phyloP scores from a whole-genome alignment of 2,888 invertebrate genomes.

The Drosophila melanosoma region DNA sequence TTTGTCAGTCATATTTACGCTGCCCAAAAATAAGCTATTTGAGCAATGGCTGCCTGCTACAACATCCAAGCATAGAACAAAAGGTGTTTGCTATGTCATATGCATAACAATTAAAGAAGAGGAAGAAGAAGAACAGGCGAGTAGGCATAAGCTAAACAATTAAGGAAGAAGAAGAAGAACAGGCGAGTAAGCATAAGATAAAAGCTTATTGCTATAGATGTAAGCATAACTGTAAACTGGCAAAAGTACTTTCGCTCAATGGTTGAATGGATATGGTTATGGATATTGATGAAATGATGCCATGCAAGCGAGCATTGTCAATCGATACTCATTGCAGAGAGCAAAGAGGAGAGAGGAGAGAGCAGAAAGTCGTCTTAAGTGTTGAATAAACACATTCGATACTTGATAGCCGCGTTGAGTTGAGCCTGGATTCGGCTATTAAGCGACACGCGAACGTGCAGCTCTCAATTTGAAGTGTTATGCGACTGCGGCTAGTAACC shows the following conservation, averaged over 20 bases:
- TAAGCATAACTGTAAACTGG: conserved; percentile 30
- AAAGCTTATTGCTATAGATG: conserved; percentile 26
- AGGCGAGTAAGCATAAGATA: conserved; percentile 6
- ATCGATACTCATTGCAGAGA: conserved; percentile 2
- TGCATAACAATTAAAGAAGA: conserved; percentile 31
- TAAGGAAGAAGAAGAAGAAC: background rate
- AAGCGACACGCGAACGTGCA: conserved; percentile 40
- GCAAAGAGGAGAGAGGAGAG: background rate
- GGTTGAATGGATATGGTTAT: background rate
- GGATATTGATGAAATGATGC: background rate
- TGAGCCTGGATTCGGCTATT: conserved; percentile 33
- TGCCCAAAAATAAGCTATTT: background rate
- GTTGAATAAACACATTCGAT: conserved; percentile 49
- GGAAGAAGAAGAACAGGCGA: background rate
- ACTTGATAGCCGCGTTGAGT: conserved; percentile 9
- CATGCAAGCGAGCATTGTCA: conserved; percentile 4
- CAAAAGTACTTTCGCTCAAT: conserved; percentile 12
- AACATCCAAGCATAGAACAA: background rate
- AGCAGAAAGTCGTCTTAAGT: conserved; percentile 11
- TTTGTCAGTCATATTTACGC: background rate
- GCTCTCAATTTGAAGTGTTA: conserved; percentile 49
- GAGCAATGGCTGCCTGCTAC: conserved; percentile 4
- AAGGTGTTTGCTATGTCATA: conserved; percentile 26
- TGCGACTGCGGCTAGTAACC: conserved; percentile 47
- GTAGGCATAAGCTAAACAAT: conserved; percentile 16